Conservation (phyloP, 2,797 vertebrate species). For the Clarias platycephalus region DNA sequence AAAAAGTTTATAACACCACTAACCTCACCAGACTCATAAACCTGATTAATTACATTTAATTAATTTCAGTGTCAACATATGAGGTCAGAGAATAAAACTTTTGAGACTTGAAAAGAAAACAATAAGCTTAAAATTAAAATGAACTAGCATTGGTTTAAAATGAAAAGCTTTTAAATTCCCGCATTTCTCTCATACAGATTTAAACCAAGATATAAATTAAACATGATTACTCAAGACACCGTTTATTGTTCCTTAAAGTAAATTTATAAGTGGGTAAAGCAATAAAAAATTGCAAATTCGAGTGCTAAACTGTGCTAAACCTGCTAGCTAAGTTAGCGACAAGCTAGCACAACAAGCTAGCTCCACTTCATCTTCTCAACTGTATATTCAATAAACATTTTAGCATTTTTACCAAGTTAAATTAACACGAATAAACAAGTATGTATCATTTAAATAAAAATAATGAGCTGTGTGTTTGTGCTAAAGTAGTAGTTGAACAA, state of each 20-base stretch:
- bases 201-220: not conserved
- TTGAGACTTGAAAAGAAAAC: not conserved
- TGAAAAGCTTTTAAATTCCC: not conserved
- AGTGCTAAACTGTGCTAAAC: constrained; percentile 36
- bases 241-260: no score
- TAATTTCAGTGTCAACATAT: not conserved
- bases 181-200: not conserved
- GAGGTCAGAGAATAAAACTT: not conserved
- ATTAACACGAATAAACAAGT: not conserved
- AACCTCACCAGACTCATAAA: not conserved
- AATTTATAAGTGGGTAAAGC: not conserved
- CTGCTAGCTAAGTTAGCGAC: constrained; percentile 38
- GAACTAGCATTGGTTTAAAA: not conserved
- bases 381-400: not conserved
- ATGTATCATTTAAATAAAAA: no score
- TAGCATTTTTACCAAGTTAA: not conserved
- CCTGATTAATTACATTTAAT: not conserved
- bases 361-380: constrained; percentile 5
- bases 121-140: constrained; percentile 7
- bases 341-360: constrained; percentile 40
- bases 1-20: no score
- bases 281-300: not conserved
- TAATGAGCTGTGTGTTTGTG: not conserved
- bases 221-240: not conserved
- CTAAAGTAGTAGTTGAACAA: constrained; percentile 2